Percentiles rank a stretch among this genome's conserved stretches.
Conservation (phyloP, 2,888 invertebrate species). For the Acrobasis suavella region DNA sequence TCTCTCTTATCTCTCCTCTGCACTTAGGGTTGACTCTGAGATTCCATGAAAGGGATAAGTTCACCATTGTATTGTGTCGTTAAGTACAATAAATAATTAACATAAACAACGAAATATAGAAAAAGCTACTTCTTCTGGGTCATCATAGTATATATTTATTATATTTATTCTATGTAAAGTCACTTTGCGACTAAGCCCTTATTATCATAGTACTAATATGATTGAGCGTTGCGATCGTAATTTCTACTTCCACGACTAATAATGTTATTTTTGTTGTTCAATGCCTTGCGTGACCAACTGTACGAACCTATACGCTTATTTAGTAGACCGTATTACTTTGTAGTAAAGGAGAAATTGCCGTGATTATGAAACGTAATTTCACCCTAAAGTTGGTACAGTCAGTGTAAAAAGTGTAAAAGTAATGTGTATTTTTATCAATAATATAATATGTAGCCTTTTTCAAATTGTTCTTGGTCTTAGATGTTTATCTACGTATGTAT, state of each 20-base stretch:
- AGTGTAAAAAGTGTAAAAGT: neutral
- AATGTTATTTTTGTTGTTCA: constrained; percentile 62
- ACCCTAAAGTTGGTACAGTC: constrained; percentile 33
- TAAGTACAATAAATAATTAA: too few relatives aligned
- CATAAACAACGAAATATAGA: too few relatives aligned
- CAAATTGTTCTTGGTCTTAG: too few relatives aligned
- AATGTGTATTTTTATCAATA: neutral
- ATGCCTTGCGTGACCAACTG: constrained; percentile 54
- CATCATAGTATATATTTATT: too few relatives aligned
- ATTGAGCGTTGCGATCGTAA: constrained; percentile 57
- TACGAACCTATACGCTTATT: constrained; percentile 34
- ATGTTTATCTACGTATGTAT: too few relatives aligned
- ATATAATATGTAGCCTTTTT: too few relatives aligned
- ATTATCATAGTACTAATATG: constrained; percentile 55
- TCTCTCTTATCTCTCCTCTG: too few relatives aligned
- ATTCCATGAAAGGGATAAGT: too few relatives aligned
- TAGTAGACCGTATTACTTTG: constrained; percentile 11
- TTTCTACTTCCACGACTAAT: constrained; percentile 58
- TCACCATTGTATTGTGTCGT: too few relatives aligned
- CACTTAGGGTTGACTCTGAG: too few relatives aligned
- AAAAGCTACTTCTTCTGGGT: too few relatives aligned
- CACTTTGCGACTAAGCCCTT: constrained; percentile 47
- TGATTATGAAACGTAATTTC: constrained; percentile 1
- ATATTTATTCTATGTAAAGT: too few relatives aligned
- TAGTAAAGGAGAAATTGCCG: constrained; percentile 10